Percentiles rank a stretch among this genome's conserved stretches.
These are phyloP conservation scores for Paragorgia papillata DNA, from an alignment of 92 coral and sea anemone species.

Conservation along the genomic window DNA sequence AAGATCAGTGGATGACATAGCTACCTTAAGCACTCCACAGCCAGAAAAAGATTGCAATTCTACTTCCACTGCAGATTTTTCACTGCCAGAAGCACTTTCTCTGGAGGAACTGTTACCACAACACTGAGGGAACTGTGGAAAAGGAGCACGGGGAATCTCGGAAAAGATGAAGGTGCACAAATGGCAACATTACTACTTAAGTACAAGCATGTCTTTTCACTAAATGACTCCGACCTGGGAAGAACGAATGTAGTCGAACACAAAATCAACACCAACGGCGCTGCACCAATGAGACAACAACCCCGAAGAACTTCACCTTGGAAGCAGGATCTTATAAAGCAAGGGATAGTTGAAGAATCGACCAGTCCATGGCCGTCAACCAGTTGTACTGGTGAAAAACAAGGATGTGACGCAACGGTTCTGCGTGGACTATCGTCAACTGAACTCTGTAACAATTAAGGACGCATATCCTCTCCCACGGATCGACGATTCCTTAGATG, in stretches of 20 bases:
- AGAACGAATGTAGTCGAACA: constrained; percentile 34
- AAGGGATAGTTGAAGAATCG: constrained; percentile 56
- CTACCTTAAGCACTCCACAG: constrained; percentile 32
- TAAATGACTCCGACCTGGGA: constrained; percentile 47
- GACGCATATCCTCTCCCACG: constrained; percentile 58
- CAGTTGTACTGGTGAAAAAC: constrained; percentile 57
- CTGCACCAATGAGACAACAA: constrained; percentile 43
- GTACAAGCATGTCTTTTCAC: constrained; percentile 26
- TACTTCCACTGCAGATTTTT: background rate
- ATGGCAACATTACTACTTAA: constrained; percentile 14
- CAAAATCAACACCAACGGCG: constrained; percentile 35
- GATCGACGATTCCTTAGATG: constrained; percentile 51
- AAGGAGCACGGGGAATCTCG: constrained; percentile 41
- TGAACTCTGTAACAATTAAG: constrained; percentile 43
- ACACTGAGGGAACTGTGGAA: constrained; percentile 46
- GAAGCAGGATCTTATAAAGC: constrained; percentile 40
- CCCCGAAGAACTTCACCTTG: constrained; percentile 47
- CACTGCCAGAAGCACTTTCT: constrained; percentile 2
- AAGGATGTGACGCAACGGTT: constrained; percentile 59
- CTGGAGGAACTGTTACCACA: constrained; percentile 44
- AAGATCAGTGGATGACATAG: constrained; percentile 44
- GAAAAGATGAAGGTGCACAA: constrained; percentile 25
- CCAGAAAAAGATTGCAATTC: background rate
- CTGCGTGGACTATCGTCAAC: constrained; percentile 60
- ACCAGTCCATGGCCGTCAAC: constrained; percentile 54